Evolutionary conservation across 1,140 invertebrate species (phyloP).

Genomic region (Parasteatoda tepidariorum): DNA sequence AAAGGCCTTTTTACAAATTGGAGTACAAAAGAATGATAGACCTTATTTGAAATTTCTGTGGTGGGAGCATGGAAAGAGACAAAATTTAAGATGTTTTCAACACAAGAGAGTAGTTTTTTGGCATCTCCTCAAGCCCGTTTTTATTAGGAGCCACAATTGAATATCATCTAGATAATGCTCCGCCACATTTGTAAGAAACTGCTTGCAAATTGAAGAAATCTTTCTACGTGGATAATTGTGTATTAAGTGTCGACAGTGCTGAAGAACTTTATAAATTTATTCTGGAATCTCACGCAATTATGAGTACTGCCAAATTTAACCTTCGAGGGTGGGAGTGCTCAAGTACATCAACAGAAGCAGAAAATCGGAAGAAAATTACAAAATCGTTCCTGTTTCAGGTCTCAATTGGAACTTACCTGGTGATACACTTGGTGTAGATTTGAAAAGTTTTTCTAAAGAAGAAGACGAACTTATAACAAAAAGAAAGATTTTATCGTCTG

Average conservation of each 20-base stretch:
- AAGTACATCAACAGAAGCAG: neutral
- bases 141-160: neutral
- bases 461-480: neutral
- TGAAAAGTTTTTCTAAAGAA: neutral
- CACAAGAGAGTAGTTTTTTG: conserved; percentile 7
- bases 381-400: neutral
- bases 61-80: neutral
- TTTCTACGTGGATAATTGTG: conserved; percentile 31
- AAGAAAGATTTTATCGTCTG: conserved; percentile 17
- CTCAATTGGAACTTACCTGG: neutral
- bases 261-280: neutral
- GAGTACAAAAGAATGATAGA: neutral
- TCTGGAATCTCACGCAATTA: neutral
- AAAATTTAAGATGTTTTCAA: neutral
- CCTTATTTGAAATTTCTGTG: neutral
- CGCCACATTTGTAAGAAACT: neutral
- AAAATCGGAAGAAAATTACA: neutral
- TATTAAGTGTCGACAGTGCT: neutral
- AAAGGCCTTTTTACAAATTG: conserved; percentile 26
- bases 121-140: neutral
- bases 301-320: neutral
- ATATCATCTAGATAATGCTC: neutral
- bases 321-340: neutral
- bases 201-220: neutral
- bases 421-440: neutral